Percentiles rank a stretch among this genome's conserved stretches.
Conservation (phyloP, 1,140 invertebrate genomes). For the Mycetomoellerius zeteki region DNA sequence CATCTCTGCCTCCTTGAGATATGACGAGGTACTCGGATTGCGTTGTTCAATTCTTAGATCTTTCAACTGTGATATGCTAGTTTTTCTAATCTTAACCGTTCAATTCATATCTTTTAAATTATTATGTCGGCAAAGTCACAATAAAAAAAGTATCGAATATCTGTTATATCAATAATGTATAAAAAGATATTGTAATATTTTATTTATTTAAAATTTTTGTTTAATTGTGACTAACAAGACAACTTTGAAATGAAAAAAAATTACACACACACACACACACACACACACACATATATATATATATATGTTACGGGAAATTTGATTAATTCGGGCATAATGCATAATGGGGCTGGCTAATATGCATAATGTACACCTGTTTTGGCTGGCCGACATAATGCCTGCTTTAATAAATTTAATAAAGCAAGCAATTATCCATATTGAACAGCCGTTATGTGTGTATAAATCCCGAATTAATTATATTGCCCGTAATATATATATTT, state of each 20-base stretch:
- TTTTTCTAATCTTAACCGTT: background rate
- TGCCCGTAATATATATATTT: too few species aligned
- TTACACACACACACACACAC: too few species aligned
- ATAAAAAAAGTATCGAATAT: background rate
- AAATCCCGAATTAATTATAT: too few species aligned
- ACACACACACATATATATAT: too few species aligned
- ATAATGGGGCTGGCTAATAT: too few species aligned
- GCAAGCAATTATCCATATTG: too few species aligned
- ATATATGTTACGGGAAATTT: too few species aligned
- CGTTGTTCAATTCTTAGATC: slow-evolving; percentile 13
- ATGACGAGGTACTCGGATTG: slow-evolving; percentile 18
- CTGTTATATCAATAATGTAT: background rate
- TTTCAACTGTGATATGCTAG: background rate
- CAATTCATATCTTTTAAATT: background rate
- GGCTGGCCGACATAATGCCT: too few species aligned
- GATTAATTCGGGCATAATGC: too few species aligned
- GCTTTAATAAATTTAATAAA: too few species aligned
- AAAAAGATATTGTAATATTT: background rate
- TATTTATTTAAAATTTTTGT: background rate
- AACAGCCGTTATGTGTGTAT: too few species aligned
- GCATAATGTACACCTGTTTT: too few species aligned
- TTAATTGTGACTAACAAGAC: background rate
- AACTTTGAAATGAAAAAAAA: background rate
- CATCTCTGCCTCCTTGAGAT: background rate
- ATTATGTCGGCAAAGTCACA: background rate